Percentiles rank a stretch among this genome's conserved stretches.
Evolutionary conservation across 2,113 vertebrate genomes (phyloP).

Genomic region (Lagopus leucura): DNA sequence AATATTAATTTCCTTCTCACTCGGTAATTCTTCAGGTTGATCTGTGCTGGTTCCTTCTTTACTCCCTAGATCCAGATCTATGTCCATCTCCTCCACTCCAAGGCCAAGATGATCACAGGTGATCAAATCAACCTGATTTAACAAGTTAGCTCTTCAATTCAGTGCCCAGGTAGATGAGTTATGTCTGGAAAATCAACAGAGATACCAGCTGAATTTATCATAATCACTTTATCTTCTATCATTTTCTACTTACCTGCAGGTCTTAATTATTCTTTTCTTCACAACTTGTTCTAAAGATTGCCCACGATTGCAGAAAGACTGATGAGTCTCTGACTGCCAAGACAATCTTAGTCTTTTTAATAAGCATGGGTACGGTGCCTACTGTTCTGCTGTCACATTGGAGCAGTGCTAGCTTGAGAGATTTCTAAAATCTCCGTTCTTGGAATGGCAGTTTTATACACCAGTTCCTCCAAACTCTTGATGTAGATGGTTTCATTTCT

Average conservation of each 20-base stretch:
- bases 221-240: not conserved
- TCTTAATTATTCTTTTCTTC: constrained; percentile 27
- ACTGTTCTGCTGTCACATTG: constrained; percentile 11
- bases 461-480: not conserved
- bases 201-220: not conserved
- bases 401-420: not conserved
- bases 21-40: not conserved
- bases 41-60: not conserved
- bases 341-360: not conserved
- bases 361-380: not conserved
- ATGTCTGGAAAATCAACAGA: not conserved
- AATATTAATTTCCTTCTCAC: not conserved
- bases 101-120: not conserved
- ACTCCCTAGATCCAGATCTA: not conserved
- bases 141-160: not conserved
- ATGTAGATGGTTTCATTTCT: not conserved
- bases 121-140: not conserved
- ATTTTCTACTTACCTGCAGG: constrained; percentile 4
- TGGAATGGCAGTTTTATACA: not conserved
- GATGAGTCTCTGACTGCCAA: not conserved
- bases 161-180: not conserved
- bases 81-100: not conserved
- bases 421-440: not conserved
- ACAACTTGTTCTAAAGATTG: constrained; percentile 12
- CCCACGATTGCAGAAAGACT: not conserved